A percentile compares a stretch with the other conserved stretches of the same genome.
Conservation (phyloP, 2,797 vertebrate species). For the Phataginus tricuspis region DNA sequence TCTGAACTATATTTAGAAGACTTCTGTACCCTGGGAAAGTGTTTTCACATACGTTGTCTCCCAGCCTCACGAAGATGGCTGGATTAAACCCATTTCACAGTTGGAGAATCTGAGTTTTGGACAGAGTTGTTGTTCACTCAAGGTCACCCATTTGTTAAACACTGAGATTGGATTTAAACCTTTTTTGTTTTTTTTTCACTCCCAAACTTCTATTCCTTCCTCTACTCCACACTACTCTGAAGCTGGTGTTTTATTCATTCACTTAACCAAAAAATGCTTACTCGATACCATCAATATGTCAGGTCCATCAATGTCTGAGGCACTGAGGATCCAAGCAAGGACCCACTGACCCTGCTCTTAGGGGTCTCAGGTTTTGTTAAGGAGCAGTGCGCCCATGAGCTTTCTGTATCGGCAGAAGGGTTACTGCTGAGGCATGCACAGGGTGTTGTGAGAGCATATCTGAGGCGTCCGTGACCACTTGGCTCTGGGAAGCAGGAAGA, state of each 20-base stretch:
- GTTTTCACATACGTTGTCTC: neutral
- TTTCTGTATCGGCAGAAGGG: neutral
- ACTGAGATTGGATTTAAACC: neutral
- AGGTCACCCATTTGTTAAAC: neutral
- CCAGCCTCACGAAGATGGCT: neutral
- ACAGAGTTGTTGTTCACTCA: neutral
- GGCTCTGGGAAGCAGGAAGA: neutral
- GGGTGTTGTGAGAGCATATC: neutral
- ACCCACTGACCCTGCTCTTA: too few relatives aligned
- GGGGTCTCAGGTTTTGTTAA: neutral
- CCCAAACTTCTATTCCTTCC: neutral
- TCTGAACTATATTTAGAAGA: neutral
- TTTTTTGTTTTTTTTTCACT: neutral
- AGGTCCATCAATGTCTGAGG: neutral
- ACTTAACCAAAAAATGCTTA: neutral
- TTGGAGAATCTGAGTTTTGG: neutral
- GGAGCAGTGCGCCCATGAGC: neutral
- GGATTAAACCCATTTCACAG: neutral
- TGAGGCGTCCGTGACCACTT: neutral
- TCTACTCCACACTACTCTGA: neutral
- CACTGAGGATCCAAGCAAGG: neutral
- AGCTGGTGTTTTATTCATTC: neutral
- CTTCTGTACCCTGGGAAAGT: neutral
- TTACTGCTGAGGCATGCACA: rapidly evolving
- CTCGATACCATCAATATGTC: neutral